phyloP scores from a whole-genome alignment of 2,113 vertebrate genomes.

The Phrynosoma platyrhinos region DNA sequence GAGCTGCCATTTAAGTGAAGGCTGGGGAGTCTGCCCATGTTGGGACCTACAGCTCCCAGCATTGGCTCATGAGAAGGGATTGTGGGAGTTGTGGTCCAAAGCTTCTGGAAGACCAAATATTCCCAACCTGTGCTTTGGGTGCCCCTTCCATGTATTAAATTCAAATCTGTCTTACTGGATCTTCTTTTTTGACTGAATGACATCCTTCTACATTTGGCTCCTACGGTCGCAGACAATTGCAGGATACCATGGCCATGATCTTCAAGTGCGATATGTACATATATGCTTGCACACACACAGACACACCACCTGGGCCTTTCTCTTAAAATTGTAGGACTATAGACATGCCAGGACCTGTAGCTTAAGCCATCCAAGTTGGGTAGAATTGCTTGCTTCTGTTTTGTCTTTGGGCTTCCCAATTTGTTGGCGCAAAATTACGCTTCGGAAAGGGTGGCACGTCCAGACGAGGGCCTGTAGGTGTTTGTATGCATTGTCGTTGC shows the following conservation, averaged over 20 bases:
- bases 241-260: fast-evolving
- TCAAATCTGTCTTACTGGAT: background rate
- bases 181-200: background rate
- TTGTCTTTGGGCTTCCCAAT: background rate
- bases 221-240: background rate
- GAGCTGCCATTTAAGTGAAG: background rate
- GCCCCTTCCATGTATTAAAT: background rate
- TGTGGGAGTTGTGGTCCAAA: too few species aligned
- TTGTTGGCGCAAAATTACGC: background rate
- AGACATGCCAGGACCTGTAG: background rate
- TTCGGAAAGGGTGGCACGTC: background rate
- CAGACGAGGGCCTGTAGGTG: background rate
- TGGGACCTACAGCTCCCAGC: too few species aligned
- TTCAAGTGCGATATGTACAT: background rate
- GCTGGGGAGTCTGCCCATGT: too few species aligned
- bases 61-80: too few species aligned
- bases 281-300: background rate
- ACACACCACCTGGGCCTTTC: background rate
- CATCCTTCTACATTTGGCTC: background rate
- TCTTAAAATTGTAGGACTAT: background rate
- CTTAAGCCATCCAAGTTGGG: constrained; percentile 17
- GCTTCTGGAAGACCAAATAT: too few species aligned
- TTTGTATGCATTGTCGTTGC: constrained; percentile 11
- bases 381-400: background rate
- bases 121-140: background rate